These are phyloP conservation scores for Heliconius ismenius DNA, from an alignment of 2,888 invertebrate genomes.

Conservation along the genomic window DNA sequence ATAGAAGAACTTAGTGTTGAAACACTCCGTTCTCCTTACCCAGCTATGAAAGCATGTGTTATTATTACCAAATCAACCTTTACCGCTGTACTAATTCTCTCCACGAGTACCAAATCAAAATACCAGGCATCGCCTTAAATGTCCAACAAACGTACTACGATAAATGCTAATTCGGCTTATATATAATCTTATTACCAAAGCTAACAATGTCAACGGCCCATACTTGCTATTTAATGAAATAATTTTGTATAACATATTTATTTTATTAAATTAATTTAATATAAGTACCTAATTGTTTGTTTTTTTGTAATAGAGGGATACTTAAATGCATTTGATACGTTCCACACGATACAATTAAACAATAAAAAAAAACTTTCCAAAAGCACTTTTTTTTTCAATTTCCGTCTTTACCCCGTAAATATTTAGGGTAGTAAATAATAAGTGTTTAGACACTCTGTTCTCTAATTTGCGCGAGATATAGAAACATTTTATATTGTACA, in stretches of 20 bases:
- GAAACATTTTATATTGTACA: too few species aligned
- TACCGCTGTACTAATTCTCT: slow-evolving; percentile 13
- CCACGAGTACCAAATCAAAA: slow-evolving; percentile 33
- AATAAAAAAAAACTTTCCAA: neutral
- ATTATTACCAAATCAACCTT: slow-evolving; percentile 4
- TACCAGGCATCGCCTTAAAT: slow-evolving; percentile 35
- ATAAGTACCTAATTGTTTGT: neutral
- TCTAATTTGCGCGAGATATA: neutral
- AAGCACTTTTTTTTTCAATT: neutral
- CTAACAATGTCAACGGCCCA: slow-evolving; percentile 29
- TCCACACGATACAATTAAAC: too few species aligned
- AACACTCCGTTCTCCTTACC: neutral
- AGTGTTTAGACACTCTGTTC: neutral
- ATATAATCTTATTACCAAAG: slow-evolving; percentile 25
- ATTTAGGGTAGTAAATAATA: neutral
- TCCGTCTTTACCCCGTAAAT: neutral
- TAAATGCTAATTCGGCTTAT: slow-evolving; percentile 33
- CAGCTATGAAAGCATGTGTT: neutral
- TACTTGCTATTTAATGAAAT: slow-evolving; percentile 20
- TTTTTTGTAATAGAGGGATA: neutral
- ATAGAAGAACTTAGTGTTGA: neutral
- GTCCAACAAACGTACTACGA: slow-evolving; percentile 28
- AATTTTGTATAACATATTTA: neutral
- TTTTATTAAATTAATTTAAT: neutral
- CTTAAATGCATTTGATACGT: neutral